These are phyloP conservation scores for Drosophila mulleri DNA, from an alignment of 2,888 invertebrate genomes.

Conservation along the genomic window DNA sequence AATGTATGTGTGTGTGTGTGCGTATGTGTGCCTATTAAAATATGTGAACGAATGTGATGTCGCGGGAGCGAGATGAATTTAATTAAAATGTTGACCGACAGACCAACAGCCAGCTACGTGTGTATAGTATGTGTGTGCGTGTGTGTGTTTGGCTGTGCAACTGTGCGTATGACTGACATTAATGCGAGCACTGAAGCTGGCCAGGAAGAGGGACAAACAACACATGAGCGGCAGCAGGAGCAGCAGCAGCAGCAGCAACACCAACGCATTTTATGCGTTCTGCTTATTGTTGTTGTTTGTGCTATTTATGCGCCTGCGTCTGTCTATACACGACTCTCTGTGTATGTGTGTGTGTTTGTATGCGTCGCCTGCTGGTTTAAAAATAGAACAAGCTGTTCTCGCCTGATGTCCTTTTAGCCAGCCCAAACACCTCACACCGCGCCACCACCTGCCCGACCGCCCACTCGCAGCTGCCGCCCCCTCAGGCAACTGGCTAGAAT, in stretches of 20 bases:
- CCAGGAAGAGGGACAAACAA: slow-evolving; percentile 43
- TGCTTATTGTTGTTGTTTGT: slow-evolving; percentile 52
- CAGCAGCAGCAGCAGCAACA: slow-evolving; percentile 16
- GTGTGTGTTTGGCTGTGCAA: slow-evolving; percentile 73
- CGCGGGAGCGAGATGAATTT: slow-evolving; percentile 64
- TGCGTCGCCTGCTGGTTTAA: slow-evolving; percentile 65
- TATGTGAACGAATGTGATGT: slow-evolving; percentile 39
- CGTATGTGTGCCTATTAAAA: slow-evolving; percentile 57
- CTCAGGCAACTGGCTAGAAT: slow-evolving; percentile 70
- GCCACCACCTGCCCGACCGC: neutral
- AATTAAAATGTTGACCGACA: slow-evolving; percentile 78
- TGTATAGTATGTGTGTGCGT: neutral
- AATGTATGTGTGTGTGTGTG: slow-evolving; percentile 8
- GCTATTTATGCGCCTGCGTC: slow-evolving; percentile 80
- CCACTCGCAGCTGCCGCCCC: slow-evolving; percentile 28
- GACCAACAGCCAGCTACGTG: slow-evolving; percentile 22
- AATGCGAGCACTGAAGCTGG: slow-evolving; percentile 70
- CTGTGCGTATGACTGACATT: slow-evolving; percentile 81
- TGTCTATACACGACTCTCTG: slow-evolving; percentile 32
- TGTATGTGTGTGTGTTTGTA: slow-evolving; percentile 44
- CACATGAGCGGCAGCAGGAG: slow-evolving; percentile 22
- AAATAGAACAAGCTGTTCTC: slow-evolving; percentile 77
- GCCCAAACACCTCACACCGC: slow-evolving; percentile 56
- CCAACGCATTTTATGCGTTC: slow-evolving; percentile 58
- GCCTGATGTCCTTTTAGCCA: slow-evolving; percentile 77